Percentiles rank a stretch among this genome's conserved stretches.
Evolutionary conservation across 2,797 vertebrate genomes (phyloP).

Genomic region (Falco cherrug): DNA sequence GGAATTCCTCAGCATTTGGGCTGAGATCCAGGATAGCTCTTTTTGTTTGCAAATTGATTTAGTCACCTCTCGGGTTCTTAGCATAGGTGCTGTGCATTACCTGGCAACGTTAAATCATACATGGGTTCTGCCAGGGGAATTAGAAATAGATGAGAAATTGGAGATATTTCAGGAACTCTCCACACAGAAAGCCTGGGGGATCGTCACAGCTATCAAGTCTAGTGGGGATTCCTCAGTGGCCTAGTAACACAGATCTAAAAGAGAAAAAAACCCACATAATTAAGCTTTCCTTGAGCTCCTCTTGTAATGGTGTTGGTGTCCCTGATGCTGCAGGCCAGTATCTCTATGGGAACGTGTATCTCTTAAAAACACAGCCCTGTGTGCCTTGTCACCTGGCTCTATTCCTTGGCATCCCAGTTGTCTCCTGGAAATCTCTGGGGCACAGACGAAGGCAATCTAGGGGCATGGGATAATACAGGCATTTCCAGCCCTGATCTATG

Average conservation of each 20-base stretch:
- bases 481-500: background rate
- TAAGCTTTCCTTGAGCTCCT: background rate
- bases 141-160: background rate
- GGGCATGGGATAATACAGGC: background rate
- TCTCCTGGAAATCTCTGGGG: background rate
- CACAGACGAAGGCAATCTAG: background rate
- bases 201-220: background rate
- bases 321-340: background rate
- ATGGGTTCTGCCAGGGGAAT: background rate
- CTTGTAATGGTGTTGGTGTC: background rate
- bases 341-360: background rate
- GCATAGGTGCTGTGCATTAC: background rate
- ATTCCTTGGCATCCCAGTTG: accelerated
- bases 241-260: background rate
- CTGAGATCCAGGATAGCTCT: background rate
- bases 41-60: background rate
- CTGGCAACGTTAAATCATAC: background rate
- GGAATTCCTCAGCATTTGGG: background rate
- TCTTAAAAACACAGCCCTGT: background rate
- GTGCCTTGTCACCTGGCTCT: background rate
- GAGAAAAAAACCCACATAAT: background rate
- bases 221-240: background rate
- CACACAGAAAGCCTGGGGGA: background rate
- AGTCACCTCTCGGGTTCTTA: background rate
- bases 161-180: background rate